These are phyloP conservation scores for Lamprotornis superbus DNA, from an alignment of 2,113 vertebrate genomes.

Conservation along the genomic window DNA sequence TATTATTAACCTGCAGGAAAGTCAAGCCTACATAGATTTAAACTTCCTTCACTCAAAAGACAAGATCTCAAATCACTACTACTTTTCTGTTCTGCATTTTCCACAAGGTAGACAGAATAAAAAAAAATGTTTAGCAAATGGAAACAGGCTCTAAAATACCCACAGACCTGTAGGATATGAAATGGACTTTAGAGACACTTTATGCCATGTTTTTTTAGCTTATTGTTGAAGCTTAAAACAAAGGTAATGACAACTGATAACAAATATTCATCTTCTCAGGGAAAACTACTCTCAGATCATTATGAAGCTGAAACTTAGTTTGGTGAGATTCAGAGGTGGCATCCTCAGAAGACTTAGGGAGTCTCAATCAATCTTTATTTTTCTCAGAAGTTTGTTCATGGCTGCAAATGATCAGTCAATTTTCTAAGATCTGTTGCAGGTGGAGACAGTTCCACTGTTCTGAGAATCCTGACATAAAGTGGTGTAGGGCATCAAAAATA, in stretches of 20 bases:
- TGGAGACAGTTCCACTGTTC: not conserved
- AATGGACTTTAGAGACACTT: slow-evolving; percentile 34
- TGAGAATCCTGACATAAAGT: not conserved
- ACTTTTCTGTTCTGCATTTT: slow-evolving; percentile 42
- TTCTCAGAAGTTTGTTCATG: not conserved
- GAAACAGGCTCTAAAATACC: not conserved
- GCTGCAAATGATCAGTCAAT: not conserved
- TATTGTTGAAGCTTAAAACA: not conserved
- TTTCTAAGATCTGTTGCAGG: not conserved
- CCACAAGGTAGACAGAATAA: slow-evolving; percentile 6
- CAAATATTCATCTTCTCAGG: not conserved
- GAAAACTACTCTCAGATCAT: not conserved
- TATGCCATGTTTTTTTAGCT: not conserved
- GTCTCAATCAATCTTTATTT: not conserved
- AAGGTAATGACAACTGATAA: not conserved
- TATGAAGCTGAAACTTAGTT: not conserved
- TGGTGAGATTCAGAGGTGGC: not conserved
- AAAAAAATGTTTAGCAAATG: slow-evolving; percentile 3
- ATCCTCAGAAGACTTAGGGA: not conserved
- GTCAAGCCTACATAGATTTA: slow-evolving; percentile 28
- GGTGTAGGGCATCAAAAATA: not conserved
- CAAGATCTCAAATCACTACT: slow-evolving; percentile 20
- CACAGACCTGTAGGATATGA: not conserved
- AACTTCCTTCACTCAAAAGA: slow-evolving; percentile 42
- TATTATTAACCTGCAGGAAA: slow-evolving; percentile 35